Percentiles rank a stretch among this genome's conserved stretches.
Conservation (phyloP, 2,888 invertebrate genomes). For the Tortricodes alternella region DNA sequence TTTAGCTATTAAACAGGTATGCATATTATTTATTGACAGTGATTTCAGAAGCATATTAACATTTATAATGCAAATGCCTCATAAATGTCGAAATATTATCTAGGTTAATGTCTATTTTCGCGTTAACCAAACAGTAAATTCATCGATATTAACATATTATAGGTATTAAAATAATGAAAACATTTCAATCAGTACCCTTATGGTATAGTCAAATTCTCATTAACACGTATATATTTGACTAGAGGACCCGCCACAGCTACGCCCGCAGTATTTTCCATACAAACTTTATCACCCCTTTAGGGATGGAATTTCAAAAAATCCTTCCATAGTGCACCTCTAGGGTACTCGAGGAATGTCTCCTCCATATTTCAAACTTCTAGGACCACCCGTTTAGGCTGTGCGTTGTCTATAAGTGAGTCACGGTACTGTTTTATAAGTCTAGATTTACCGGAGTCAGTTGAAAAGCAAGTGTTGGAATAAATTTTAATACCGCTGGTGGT, state of each 20-base stretch:
- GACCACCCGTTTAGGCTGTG: no score
- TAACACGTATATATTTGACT: no score
- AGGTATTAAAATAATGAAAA: not conserved
- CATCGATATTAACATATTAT: slow-evolving; percentile 28
- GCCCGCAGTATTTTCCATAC: no score
- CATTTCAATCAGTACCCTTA: slow-evolving; percentile 10
- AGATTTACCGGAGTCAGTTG: not conserved
- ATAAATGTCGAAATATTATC: slow-evolving; percentile 18
- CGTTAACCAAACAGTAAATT: slow-evolving; percentile 10
- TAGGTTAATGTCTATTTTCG: slow-evolving; percentile 24
- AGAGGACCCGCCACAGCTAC: no score
- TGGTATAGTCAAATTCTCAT: not conserved
- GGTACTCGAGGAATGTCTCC: no score
- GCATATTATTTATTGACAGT: not conserved
- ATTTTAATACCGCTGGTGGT: not conserved
- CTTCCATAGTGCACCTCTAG: no score
- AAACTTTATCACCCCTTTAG: no score
- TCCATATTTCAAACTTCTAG: no score
- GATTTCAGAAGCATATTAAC: not conserved
- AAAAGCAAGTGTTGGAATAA: not conserved
- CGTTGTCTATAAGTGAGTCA: no score
- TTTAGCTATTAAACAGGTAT: not conserved
- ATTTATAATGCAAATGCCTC: slow-evolving; percentile 11
- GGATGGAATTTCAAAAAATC: no score
- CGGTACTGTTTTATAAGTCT: no score